A percentile compares a stretch with the other conserved stretches of the same genome.
Conservation (phyloP, 2,797 vertebrate species). For the Macroramphosus scolopax region DNA sequence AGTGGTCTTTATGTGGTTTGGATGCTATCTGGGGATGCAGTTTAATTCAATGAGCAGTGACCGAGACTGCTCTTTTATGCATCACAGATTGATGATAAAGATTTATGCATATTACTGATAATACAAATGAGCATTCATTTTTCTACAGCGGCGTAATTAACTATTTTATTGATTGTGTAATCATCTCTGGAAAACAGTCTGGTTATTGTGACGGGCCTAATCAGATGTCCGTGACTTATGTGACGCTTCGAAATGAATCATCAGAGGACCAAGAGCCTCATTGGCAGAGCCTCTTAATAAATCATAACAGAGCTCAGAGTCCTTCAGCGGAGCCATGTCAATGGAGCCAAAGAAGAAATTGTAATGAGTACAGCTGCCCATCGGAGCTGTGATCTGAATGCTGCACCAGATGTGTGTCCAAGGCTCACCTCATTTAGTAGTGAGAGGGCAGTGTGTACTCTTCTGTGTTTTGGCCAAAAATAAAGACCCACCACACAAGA, state of each 20-base stretch:
- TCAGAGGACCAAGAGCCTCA: constrained; percentile 36
- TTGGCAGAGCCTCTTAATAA: constrained; percentile 40
- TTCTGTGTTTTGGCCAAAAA: constrained; percentile 19
- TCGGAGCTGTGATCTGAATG: constrained; percentile 31
- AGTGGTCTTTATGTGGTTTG: constrained; percentile 30
- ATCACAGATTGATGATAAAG: constrained; percentile 10
- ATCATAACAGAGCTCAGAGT: constrained; percentile 35
- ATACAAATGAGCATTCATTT: background rate
- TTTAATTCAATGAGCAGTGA: constrained; percentile 19
- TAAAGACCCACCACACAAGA: constrained; percentile 25
- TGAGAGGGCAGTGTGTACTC: constrained; percentile 30
- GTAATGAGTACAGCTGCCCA: constrained; percentile 43
- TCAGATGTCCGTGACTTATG: constrained; percentile 44
- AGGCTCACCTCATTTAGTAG: constrained; percentile 50
- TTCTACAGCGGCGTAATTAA: constrained; percentile 27
- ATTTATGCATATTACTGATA: constrained; percentile 15
- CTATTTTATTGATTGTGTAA: constrained; percentile 15
- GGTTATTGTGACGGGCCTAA: constrained; percentile 39
- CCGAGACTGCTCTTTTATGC: constrained; percentile 2
- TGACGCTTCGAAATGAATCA: constrained; percentile 60
- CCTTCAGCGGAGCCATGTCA: constrained; percentile 35
- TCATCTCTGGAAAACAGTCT: constrained; percentile 33
- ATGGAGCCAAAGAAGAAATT: constrained; percentile 30
- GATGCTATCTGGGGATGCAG: constrained; percentile 29
- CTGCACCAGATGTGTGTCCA: constrained; percentile 18